Evolutionary conservation across 2,888 invertebrate genomes (phyloP).

Genomic region (Euclidia mi): DNA sequence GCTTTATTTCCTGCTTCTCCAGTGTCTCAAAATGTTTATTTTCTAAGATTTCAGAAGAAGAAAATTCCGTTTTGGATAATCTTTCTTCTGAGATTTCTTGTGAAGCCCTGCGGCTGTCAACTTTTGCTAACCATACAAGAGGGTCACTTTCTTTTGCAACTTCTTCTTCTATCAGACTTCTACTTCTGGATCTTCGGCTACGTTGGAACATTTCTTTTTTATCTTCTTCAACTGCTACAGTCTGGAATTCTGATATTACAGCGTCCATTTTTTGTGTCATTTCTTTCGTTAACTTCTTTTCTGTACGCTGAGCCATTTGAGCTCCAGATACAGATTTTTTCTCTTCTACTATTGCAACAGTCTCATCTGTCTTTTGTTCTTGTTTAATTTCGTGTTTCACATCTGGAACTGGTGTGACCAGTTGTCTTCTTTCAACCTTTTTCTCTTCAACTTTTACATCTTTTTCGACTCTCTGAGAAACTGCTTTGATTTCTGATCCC

Average conservation of each 20-base stretch:
- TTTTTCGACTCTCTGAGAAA: conserved; percentile 34
- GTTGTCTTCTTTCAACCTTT: conserved; percentile 41
- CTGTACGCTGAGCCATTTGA: conserved; percentile 80
- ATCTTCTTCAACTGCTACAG: conserved; percentile 70
- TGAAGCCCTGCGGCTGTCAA: conserved; percentile 54
- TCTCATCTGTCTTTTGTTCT: conserved; percentile 23
- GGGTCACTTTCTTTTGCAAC: conserved; percentile 68
- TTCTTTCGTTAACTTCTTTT: conserved; percentile 73
- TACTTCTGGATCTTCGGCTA: conserved; percentile 70
- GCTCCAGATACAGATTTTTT: conserved; percentile 66
- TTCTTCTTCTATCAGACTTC: conserved; percentile 72
- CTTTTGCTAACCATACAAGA: conserved; percentile 72
- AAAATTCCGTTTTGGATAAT: conserved; percentile 50
- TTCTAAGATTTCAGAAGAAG: conserved; percentile 55
- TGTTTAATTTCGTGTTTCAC: conserved; percentile 26
- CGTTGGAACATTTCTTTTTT: conserved; percentile 41
- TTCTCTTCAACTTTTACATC: conserved; percentile 38
- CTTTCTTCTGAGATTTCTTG: conserved; percentile 47
- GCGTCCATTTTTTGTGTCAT: conserved; percentile 79
- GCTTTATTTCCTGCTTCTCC: conserved; percentile 52
- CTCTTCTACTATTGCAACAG: conserved; percentile 36
- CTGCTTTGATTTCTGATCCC: conserved; percentile 32
- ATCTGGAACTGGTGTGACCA: conserved; percentile 35
- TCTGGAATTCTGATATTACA: conserved; percentile 81
- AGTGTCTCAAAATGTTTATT: conserved; percentile 56